Percentiles rank a stretch among this genome's conserved stretches.
These are phyloP conservation scores for Tilapia sparmanii DNA, from an alignment of 2,113 vertebrate genomes.

Conservation along the genomic window DNA sequence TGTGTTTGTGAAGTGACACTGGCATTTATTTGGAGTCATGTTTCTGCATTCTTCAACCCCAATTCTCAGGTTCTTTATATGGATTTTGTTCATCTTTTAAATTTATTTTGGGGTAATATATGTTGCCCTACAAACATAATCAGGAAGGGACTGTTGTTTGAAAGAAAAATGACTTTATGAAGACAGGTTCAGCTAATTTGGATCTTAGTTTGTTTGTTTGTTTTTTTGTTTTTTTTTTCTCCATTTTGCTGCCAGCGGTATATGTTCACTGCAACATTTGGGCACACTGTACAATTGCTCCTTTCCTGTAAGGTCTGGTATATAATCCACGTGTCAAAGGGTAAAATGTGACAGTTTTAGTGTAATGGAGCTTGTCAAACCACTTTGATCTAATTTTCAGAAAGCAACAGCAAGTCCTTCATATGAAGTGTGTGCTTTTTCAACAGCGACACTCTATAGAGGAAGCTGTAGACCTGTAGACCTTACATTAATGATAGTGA, in stretches of 20 bases:
- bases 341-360: neutral
- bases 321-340: neutral
- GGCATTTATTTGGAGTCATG: neutral
- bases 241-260: neutral
- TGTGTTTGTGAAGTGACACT: neutral
- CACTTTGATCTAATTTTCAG: neutral
- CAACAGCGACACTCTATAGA: neutral
- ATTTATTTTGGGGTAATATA: neutral
- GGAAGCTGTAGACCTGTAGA: neutral
- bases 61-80: neutral
- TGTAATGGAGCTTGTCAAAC: neutral
- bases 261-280: conserved; percentile 5
- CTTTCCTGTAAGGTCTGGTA: neutral
- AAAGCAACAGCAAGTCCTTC: neutral
- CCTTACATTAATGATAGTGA: neutral
- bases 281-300: neutral
- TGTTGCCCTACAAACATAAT: neutral
- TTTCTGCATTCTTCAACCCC: neutral
- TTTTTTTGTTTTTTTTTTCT: no score
- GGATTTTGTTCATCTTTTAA: neutral
- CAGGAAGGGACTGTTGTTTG: neutral
- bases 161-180: neutral
- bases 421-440: neutral
- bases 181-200: neutral
- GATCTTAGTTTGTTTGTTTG: neutral